These are phyloP conservation scores for Pollicipes pollicipes DNA, from an alignment of 1,140 invertebrate genomes.

Conservation along the genomic window DNA sequence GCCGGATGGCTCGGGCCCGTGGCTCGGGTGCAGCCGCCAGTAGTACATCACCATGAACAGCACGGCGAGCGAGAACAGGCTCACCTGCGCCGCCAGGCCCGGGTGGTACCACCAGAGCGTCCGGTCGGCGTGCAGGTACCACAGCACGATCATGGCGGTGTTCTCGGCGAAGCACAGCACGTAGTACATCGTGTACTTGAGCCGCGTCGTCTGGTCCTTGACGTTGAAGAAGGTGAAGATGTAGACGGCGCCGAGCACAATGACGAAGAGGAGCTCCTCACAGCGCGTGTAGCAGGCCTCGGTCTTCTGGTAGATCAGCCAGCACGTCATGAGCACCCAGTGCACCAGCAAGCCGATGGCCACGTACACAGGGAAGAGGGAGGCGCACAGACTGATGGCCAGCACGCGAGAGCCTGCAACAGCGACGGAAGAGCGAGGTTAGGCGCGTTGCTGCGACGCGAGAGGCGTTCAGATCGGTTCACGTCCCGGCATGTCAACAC, in stretches of 20 bases:
- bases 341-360: background rate
- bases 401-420: background rate
- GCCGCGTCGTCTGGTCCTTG: conserved; percentile 27
- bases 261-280: background rate
- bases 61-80: conserved; percentile 1
- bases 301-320: background rate
- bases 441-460: too few species aligned
- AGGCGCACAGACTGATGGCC: conserved; percentile 2
- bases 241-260: conserved; percentile 26
- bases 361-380: background rate
- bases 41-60: conserved; percentile 7
- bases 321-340: background rate
- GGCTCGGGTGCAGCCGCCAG: background rate
- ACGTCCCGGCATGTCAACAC: too few species aligned
- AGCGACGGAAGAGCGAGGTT: too few species aligned
- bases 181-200: conserved; percentile 25
- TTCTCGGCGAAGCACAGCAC: conserved; percentile 26
- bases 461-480: too few species aligned
- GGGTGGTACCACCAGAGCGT: conserved; percentile 11
- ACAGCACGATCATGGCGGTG: conserved; percentile 23
- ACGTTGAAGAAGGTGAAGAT: conserved; percentile 30
- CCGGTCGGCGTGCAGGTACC: conserved; percentile 17
- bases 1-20: background rate
- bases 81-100: conserved; percentile 9
- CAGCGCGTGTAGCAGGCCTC: background rate